These are phyloP conservation scores for Drosophila prolongata DNA, from an alignment of 2,888 invertebrate genomes.

Conservation along the genomic window DNA sequence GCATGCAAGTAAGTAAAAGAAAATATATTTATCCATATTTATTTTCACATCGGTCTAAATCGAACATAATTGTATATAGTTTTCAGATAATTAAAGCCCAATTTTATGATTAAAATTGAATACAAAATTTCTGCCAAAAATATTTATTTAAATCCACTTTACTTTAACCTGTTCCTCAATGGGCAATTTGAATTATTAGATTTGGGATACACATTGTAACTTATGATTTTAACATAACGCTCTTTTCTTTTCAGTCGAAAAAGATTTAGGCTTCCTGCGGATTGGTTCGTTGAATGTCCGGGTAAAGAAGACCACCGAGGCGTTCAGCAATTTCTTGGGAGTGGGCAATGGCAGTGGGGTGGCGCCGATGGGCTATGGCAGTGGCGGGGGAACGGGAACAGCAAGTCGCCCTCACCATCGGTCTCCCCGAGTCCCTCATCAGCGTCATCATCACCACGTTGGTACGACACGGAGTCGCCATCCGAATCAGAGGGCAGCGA, in stretches of 20 bases:
- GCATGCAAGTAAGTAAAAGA: slow-evolving; percentile 86
- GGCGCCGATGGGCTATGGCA: slow-evolving; percentile 74
- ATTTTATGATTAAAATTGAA: too few species aligned
- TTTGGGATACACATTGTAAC: too few species aligned
- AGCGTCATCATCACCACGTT: slow-evolving; percentile 80
- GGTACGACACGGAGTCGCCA: slow-evolving; percentile 81
- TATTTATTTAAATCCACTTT: too few species aligned
- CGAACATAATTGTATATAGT: too few species aligned
- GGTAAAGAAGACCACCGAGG: slow-evolving; percentile 96
- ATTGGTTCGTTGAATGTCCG: slow-evolving; percentile 96
- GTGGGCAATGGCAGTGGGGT: slow-evolving; percentile 87
- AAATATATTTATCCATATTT: background rate
- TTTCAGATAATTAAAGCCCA: too few species aligned
- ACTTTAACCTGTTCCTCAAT: too few species aligned
- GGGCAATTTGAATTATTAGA: fast-evolving
- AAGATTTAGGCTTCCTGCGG: slow-evolving; percentile 94
- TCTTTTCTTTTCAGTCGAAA: slow-evolving; percentile 87
- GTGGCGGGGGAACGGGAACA: slow-evolving; percentile 55
- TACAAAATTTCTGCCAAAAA: too few species aligned
- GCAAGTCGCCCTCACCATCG: slow-evolving; percentile 85
- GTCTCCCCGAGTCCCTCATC: slow-evolving; percentile 84
- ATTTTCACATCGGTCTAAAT: background rate
- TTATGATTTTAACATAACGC: background rate
- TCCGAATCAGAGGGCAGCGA: slow-evolving; percentile 80
- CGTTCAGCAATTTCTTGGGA: slow-evolving; percentile 95